These are phyloP conservation scores for Peromyscus nudipes DNA, from an alignment of 2,797 vertebrate genomes.

Conservation along the genomic window DNA sequence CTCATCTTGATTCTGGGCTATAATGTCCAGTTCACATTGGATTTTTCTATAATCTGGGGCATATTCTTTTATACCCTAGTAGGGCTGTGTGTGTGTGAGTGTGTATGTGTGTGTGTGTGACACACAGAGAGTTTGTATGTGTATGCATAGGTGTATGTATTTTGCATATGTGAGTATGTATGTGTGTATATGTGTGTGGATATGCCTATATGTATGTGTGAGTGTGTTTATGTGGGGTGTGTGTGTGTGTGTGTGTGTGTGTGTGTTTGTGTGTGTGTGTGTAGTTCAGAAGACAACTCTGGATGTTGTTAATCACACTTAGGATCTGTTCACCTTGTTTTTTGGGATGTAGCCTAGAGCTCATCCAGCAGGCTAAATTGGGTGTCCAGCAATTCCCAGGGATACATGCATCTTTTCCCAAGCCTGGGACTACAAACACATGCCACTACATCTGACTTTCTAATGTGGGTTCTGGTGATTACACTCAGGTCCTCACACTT, in stretches of 20 bases:
- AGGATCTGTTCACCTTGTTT: not conserved
- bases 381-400: not conserved
- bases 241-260: not conserved
- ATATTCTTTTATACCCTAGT: not conserved
- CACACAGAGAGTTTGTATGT: no score
- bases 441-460: not conserved
- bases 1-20: not conserved
- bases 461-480: not conserved
- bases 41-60: not conserved
- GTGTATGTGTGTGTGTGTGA: not conserved
- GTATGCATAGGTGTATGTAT: not conserved
- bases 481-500: not conserved
- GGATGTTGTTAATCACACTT: not conserved
- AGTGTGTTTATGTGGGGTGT: not conserved
- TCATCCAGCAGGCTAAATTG: not conserved
- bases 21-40: no score
- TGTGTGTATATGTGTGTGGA: not conserved
- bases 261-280: not conserved
- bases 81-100: not conserved
- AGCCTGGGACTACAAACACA: not conserved
- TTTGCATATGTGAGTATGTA: not conserved
- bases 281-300: not conserved
- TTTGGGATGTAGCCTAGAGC: not conserved
- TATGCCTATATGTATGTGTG: not conserved
- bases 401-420: not conserved